Evolutionary conservation across 2,888 invertebrate species (phyloP).

Genomic region (Chalcosyrphus nemorum): DNA sequence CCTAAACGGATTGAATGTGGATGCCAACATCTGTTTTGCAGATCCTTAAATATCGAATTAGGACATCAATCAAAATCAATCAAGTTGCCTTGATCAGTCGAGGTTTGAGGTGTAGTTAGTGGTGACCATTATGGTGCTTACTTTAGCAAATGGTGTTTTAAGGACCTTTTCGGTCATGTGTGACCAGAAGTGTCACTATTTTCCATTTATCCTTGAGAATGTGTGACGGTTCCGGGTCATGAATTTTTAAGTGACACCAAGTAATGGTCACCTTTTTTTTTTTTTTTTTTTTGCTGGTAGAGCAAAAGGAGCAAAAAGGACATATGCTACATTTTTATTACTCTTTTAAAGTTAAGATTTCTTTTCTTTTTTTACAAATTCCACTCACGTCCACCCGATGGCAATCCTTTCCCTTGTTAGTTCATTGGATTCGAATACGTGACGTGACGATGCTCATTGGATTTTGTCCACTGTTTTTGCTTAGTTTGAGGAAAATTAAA

Average conservation of each 20-base stretch:
- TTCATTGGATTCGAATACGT: conserved; percentile 60
- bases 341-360: neutral
- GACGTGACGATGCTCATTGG: conserved; percentile 27
- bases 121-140: neutral
- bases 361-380: conserved; percentile 5
- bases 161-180: neutral
- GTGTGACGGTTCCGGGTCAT: neutral
- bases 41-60: neutral
- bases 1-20: neutral
- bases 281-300: too few species aligned
- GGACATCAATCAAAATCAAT: conserved; percentile 50
- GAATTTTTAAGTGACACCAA: neutral
- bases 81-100: neutral
- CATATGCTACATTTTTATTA: neutral
- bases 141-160: neutral
- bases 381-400: conserved; percentile 44
- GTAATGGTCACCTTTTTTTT: too few species aligned
- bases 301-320: too few species aligned
- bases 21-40: neutral
- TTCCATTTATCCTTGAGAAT: too few species aligned
- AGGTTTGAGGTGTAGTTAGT: neutral
- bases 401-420: conserved; percentile 39
- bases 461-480: neutral
- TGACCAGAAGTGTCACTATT: neutral
- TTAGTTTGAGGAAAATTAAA: neutral